Evolutionary conservation across 2,888 invertebrate genomes (phyloP), one percentile per base, ranked within the genome.

Genomic region (Carterocephalus palaemon): DNA sequence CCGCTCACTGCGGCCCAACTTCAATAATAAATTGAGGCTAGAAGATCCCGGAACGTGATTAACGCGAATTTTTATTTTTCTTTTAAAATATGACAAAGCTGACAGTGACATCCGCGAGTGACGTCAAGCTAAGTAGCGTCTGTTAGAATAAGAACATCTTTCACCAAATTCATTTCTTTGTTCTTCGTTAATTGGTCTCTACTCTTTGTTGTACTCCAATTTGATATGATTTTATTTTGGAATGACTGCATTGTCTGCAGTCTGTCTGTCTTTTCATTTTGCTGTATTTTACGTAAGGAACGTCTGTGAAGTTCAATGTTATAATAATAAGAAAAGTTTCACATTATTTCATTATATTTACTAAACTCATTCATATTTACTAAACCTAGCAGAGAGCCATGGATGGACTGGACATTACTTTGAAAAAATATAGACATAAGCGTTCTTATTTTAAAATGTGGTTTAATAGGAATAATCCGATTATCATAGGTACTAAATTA

Each of bases 1-100:
- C 77, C 67, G 70, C 75, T 72, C 52, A 68, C 75, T 65, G 46
- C 22, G 34, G 34, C 46, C 49, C 24, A 49, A 39, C 31, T 34
- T 38, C 50, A 54, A 31, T 29, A 48, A 50, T 54, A 56, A 60
- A 61, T 53, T 52, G 40, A 52, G 45, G 40, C 56, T 55, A 52
- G 60, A 56, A 59, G 50, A 49, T 48, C 38, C 48, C 31, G 42
- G 41, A 22, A 41, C 22, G 47, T 48, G 53, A 58, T 56, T 54
- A 57, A 56, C 54, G 52, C 51, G 48, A 47, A 49, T 54, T 51
- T 43, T 49, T 23, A 48, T 46, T 50, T 31, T 45, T 47, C 47
- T 53, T 52, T 56, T 40, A 42, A 51, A 55, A 48, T 48, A 48
- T 48, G 32, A 53, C 51, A 53, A 53, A 52, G 48, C 48, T 48